A percentile compares a stretch with the other conserved stretches of the same genome.
These are phyloP conservation scores for Onychorhynchus coronatus DNA, from an alignment of 2,113 vertebrate genomes.

Conservation along the genomic window DNA sequence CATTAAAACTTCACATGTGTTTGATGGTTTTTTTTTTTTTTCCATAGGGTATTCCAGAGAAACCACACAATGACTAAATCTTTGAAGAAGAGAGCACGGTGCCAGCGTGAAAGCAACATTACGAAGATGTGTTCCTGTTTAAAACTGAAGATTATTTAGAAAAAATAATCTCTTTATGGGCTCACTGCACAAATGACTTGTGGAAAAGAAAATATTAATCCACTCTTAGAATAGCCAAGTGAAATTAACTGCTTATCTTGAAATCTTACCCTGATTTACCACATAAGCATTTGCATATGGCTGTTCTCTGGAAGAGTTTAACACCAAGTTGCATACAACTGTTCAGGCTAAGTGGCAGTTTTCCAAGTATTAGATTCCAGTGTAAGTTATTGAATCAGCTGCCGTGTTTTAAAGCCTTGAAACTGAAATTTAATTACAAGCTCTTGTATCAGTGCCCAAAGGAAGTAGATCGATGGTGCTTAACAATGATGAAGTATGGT, in stretches of 20 bases:
- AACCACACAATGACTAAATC: slow-evolving; percentile 86
- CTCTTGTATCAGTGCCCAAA: slow-evolving; percentile 67
- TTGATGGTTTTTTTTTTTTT: not conserved
- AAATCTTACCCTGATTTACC: slow-evolving; percentile 24
- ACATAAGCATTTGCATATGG: not conserved
- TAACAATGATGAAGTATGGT: slow-evolving; percentile 58
- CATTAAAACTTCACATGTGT: not conserved
- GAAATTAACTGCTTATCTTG: slow-evolving; percentile 45
- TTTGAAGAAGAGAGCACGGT: not conserved
- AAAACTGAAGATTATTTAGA: slow-evolving; percentile 56
- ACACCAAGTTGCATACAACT: not conserved
- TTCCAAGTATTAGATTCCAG: slow-evolving; percentile 54
- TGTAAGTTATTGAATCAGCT: slow-evolving; percentile 63
- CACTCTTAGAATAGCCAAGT: slow-evolving; percentile 44
- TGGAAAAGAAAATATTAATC: slow-evolving; percentile 24
- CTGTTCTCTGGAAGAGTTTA: slow-evolving; percentile 36
- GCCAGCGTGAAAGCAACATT: slow-evolving; percentile 24
- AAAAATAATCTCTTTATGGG: slow-evolving; percentile 53
- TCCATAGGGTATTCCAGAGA: slow-evolving; percentile 85
- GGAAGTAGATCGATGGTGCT: slow-evolving; percentile 70
- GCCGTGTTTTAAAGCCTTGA: slow-evolving; percentile 69
- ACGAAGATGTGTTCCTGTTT: slow-evolving; percentile 4
- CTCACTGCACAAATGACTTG: slow-evolving; percentile 58
- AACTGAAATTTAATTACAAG: slow-evolving; percentile 66
- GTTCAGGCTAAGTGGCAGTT: slow-evolving; percentile 27